Conservation (phyloP, 2,113 vertebrate genomes). For the Calidris pygmaea region DNA sequence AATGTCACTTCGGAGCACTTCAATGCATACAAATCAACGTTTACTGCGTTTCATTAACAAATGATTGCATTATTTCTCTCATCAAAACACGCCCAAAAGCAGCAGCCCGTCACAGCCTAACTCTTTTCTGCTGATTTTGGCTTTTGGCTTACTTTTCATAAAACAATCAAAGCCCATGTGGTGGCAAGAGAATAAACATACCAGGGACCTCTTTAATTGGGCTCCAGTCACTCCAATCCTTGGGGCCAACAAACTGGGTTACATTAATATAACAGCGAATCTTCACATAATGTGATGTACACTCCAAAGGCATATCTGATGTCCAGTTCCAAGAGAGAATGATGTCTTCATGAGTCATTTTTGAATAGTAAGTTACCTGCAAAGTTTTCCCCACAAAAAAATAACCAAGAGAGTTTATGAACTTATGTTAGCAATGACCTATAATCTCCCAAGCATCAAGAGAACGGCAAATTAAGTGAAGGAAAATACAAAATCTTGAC, state of each 20-base stretch:
- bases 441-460: neutral
- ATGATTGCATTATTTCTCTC: neutral
- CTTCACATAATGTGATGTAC: conserved; percentile 65
- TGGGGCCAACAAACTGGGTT: conserved; percentile 59
- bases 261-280: conserved; percentile 67
- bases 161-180: neutral
- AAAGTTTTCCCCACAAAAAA: neutral
- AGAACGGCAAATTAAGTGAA: neutral
- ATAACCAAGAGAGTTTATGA: neutral
- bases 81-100: neutral
- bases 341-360: conserved; percentile 31
- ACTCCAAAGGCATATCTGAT: conserved; percentile 77
- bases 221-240: conserved; percentile 77
- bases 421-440: neutral
- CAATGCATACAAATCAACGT: neutral
- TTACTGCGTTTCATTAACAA: neutral
- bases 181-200: conserved; percentile 33
- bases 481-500: neutral
- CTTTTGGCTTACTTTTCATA: neutral
- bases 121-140: neutral
- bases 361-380: conserved; percentile 60
- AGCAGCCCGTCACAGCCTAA: neutral
- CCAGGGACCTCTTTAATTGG: conserved; percentile 55
- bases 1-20: neutral
- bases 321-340: conserved; percentile 75